These are phyloP conservation scores for Dugesia japonica DNA, from an alignment of 2,888 invertebrate species.

Conservation along the genomic window DNA sequence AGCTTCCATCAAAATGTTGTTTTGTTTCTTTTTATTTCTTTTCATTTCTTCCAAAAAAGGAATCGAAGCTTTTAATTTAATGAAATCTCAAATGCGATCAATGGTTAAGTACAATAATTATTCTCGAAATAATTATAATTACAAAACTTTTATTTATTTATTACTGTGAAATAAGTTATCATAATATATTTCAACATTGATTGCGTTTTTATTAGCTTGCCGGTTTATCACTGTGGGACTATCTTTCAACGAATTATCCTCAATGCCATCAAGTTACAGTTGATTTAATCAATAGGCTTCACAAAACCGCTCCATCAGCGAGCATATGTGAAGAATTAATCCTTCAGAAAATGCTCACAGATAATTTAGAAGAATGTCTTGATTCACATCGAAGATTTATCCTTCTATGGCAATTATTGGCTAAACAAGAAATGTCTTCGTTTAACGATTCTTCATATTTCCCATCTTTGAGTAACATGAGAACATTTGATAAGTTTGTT, in stretches of 20 bases:
- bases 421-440: background rate
- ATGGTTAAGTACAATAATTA: too few relatives aligned
- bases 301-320: slow-evolving; percentile 55
- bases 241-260: slow-evolving; percentile 54
- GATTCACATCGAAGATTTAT: slow-evolving; percentile 57
- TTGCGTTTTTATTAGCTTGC: background rate
- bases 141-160: background rate
- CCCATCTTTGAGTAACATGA: slow-evolving; percentile 36
- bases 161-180: too few relatives aligned
- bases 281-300: slow-evolving; percentile 61
- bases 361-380: slow-evolving; percentile 38
- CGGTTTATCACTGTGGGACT: slow-evolving; percentile 59
- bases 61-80: background rate
- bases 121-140: too few relatives aligned
- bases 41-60: background rate
- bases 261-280: slow-evolving; percentile 55
- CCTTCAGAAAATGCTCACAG: slow-evolving; percentile 25
- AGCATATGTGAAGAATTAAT: slow-evolving; percentile 61
- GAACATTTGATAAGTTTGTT: slow-evolving; percentile 55
- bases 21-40: too few relatives aligned
- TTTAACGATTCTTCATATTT: background rate
- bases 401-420: slow-evolving; percentile 59
- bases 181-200: background rate
- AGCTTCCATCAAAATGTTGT: too few relatives aligned
- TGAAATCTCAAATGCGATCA: too few relatives aligned